Evolutionary conservation across 2,888 invertebrate genomes (phyloP).

Genomic region (Patella ulyssiponensis): DNA sequence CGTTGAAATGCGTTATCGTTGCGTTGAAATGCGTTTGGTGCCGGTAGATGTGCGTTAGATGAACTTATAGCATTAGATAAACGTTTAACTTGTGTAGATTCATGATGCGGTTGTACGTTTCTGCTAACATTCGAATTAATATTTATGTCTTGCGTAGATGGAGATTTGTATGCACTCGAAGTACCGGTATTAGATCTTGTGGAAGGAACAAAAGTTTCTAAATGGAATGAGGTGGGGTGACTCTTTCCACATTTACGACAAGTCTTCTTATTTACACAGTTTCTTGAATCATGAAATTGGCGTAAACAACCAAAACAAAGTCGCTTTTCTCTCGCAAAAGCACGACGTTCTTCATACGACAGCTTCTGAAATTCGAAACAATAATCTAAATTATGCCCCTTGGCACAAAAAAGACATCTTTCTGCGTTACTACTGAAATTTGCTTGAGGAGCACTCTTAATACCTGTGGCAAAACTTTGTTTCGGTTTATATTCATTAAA

Average conservation of each 20-base stretch:
- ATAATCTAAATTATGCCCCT: neutral
- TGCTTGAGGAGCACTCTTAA: too few species aligned
- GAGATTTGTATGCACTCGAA: neutral
- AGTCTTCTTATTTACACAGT: neutral
- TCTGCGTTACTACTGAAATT: too few species aligned
- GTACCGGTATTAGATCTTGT: neutral
- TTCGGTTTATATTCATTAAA: too few species aligned
- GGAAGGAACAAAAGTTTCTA: neutral
- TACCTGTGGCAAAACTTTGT: too few species aligned
- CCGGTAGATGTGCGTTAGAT: too few species aligned
- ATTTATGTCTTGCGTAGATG: neutral
- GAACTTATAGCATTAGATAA: too few species aligned
- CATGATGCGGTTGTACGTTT: neutral
- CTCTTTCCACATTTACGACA: too few species aligned
- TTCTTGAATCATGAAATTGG: neutral
- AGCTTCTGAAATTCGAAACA: slow-evolving; percentile 6
- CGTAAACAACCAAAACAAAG: slow-evolving; percentile 7
- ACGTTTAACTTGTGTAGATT: too few species aligned
- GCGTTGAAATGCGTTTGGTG: too few species aligned
- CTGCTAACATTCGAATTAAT: neutral
- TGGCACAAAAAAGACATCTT: neutral
- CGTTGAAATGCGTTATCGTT: too few species aligned
- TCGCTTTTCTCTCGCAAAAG: neutral
- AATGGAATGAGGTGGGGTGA: slow-evolving; percentile 1
- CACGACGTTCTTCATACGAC: neutral